Evolutionary conservation across 2,113 vertebrate species (phyloP), one percentile per base, ranked within the genome.

Genomic region (Crypturellus undulatus): DNA sequence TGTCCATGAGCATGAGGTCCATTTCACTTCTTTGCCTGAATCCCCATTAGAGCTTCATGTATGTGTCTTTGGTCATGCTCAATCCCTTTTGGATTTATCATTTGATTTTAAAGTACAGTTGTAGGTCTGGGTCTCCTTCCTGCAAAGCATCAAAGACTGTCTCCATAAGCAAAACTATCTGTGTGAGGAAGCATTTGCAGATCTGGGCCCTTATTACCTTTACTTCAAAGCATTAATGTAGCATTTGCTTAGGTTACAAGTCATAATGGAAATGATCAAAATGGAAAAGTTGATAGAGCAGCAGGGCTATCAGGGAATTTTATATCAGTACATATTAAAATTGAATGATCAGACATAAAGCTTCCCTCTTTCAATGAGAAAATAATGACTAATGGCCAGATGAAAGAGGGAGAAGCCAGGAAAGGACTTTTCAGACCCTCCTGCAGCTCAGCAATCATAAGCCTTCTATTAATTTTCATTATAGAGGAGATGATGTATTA

Each of bases 401-500:
- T n/a, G 15, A 94, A 92, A 92, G 0, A 77, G 26, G 65, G 32
- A 73, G 59, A 90, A 36, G 79, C 70, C 4, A 64, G 30, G 56
- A 81, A 32, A 82, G 30, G 85, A 73, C 49, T 86, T 73, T 79
- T 90, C 86, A 78, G 60, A 32, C 13, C 51, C 9, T 84, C 60
- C 60, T 75, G 64, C 60, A 93, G 51, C 60, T 90, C 72, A 77
- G 56, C 22, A 45, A 56, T 78, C 72, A 15, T 60, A 92, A 88
- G 42, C 17, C 34, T 88, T 71, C 52, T 72, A 84, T 92, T 90
- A 80, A 83, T 93, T 88, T 70, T 67, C 78, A 85, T 86, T 92
- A 73, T 47, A 86, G 64, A 52, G 88, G 45, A 68, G 12, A 88
- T 68, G 56, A 86, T 88, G 64, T 84, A 92, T 78, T 96, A 93